Evolutionary conservation across 2,888 invertebrate species (phyloP), one percentile per base, ranked within the genome.

Genomic region (Brenthis daphne): DNA sequence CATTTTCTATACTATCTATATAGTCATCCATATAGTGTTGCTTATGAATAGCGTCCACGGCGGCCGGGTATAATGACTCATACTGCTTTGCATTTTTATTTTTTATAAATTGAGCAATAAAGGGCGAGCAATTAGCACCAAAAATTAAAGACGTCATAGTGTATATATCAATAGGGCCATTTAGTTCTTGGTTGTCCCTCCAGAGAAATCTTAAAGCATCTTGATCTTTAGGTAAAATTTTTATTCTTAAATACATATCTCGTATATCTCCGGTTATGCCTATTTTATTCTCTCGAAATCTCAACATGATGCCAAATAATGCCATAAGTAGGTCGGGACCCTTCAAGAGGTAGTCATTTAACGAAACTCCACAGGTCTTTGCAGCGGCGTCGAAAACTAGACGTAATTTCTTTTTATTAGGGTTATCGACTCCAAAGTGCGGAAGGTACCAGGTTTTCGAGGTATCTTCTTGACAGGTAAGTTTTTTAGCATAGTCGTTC

Each of bases 141-240:
- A 77, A 77, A 13, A 67, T 63, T 14, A 67, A 51, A 6, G 63
- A 75, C 13, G 8, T 54, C 48, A n/a, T 65, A 53, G 1, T 20
- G 2, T 48, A 55, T 2, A 57, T 50, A 14, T 50, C 14, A 1
- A 50, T 50, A 6, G 13, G 50, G 16, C 51, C 51, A 11, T 37
- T 37, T 37, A 11, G 37, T n/a, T 51, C 51, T 14, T 16, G 63
- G 6, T 61, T 29, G 6, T 75, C 73, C 37, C 79, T 71, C 76
- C 80, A 84, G 4, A 82, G 61, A 70, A 82, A 80, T 1, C 82
- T 68, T 63, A 81, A 78, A 0, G 79, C 77, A 61, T 78, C 65
- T 73, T 79, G 77, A 64, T 83, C 81, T 57, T 77, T 73, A 83
- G 29, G 14, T 47, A 43, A 4, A 0, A 65, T 29, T 29, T 48